These are phyloP conservation scores for Diplodus sargus DNA, from an alignment of 2,797 vertebrate species.

Conservation along the genomic window DNA sequence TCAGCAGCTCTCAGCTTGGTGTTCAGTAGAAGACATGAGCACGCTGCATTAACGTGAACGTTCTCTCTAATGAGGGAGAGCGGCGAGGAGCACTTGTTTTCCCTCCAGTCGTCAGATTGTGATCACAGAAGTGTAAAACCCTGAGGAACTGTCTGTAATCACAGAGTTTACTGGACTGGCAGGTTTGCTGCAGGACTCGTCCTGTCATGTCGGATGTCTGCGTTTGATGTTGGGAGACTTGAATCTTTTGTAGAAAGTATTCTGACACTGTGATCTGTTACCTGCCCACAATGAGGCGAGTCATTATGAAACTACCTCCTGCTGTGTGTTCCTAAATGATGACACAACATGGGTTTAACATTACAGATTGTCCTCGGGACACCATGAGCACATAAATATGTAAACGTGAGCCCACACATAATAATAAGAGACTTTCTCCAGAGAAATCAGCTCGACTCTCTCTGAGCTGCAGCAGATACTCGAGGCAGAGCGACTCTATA, in stretches of 20 bases:
- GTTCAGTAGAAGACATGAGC: constrained; percentile 3
- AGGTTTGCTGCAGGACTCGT: background rate
- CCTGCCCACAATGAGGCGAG: no score
- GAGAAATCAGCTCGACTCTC: background rate
- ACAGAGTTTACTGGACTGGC: background rate
- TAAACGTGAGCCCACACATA: background rate
- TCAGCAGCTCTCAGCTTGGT: background rate
- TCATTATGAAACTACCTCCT: background rate
- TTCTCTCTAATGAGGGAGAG: constrained; percentile 8
- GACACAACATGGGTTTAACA: no score
- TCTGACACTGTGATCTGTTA: background rate
- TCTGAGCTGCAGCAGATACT: background rate
- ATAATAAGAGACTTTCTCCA: background rate
- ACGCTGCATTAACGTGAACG: background rate
- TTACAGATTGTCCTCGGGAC: no score
- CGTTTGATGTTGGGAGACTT: constrained; percentile 2
- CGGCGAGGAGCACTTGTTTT: background rate
- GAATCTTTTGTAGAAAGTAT: background rate
- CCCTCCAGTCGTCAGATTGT: background rate
- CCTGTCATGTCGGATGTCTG: background rate
- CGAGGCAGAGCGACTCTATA: background rate
- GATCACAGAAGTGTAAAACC: constrained; percentile 11
- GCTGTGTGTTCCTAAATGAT: background rate
- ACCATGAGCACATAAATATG: background rate
- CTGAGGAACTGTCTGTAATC: background rate